These are phyloP conservation scores for Delia radicum DNA, from an alignment of 1,140 invertebrate species.

Conservation along the genomic window DNA sequence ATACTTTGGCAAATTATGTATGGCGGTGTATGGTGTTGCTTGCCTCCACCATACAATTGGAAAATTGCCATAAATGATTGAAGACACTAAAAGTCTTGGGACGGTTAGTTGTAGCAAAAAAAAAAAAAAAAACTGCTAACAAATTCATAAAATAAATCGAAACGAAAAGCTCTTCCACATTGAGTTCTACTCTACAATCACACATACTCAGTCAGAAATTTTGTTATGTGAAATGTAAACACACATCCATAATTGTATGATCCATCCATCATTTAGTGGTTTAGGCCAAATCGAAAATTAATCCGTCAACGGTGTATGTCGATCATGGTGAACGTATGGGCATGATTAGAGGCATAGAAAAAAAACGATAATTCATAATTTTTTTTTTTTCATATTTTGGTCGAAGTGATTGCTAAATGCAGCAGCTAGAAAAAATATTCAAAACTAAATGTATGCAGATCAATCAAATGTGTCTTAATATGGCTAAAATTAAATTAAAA, in stretches of 20 bases:
- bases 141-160: background rate
- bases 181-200: no score
- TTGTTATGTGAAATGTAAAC: background rate
- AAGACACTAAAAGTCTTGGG: background rate
- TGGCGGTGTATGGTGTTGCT: no score
- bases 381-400: background rate
- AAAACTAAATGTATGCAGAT: background rate
- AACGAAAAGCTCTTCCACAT: background rate
- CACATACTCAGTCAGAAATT: background rate
- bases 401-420: constrained; percentile 16
- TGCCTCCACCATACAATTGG: background rate
- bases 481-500: constrained; percentile 11
- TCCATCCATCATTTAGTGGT: constrained; percentile 14
- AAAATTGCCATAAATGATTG: constrained; percentile 1
- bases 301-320: constrained; percentile 16
- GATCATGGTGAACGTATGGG: constrained; percentile 7
- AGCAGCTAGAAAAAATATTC: background rate
- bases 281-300: constrained; percentile 22
- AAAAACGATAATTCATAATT: background rate
- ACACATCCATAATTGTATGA: constrained; percentile 1
- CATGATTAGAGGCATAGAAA: background rate
- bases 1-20: no score
- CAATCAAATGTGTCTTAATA: constrained; percentile 17
- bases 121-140: no score
- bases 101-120: background rate